A percentile compares a stretch with the other conserved stretches of the same genome.
These are phyloP conservation scores for Morus bassanus DNA, from an alignment of 2,797 vertebrate species.

Conservation along the genomic window DNA sequence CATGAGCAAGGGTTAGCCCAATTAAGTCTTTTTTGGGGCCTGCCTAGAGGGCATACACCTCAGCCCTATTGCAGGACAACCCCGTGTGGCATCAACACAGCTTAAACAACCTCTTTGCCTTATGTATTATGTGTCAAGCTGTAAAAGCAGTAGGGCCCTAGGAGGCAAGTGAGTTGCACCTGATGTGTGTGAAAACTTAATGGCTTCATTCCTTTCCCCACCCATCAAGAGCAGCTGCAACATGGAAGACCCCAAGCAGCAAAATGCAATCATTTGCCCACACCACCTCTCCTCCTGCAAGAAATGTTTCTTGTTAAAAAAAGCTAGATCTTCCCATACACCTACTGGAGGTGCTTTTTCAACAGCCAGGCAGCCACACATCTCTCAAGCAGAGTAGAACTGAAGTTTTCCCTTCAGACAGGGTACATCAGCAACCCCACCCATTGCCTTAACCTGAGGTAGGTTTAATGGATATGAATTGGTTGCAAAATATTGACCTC, in stretches of 20 bases:
- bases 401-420: not conserved
- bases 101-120: not conserved
- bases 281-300: not conserved
- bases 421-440: not conserved
- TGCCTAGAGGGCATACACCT: not conserved
- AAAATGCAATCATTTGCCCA: not conserved
- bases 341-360: not conserved
- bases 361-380: not conserved
- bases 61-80: not conserved
- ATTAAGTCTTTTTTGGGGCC: not conserved
- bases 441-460: not conserved
- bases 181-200: not conserved
- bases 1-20: not conserved
- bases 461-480: not conserved
- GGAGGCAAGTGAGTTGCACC: not conserved
- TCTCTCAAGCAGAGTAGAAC: not conserved
- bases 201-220: not conserved
- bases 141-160: not conserved
- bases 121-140: fast-evolving
- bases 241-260: not conserved
- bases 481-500: not conserved
- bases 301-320: not conserved
- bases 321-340: not conserved
- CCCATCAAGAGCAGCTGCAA: not conserved
- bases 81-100: fast-evolving